Base-by-base conservation (phyloP, 2,113 vertebrate species). In the Globicephala melas region DNA sequence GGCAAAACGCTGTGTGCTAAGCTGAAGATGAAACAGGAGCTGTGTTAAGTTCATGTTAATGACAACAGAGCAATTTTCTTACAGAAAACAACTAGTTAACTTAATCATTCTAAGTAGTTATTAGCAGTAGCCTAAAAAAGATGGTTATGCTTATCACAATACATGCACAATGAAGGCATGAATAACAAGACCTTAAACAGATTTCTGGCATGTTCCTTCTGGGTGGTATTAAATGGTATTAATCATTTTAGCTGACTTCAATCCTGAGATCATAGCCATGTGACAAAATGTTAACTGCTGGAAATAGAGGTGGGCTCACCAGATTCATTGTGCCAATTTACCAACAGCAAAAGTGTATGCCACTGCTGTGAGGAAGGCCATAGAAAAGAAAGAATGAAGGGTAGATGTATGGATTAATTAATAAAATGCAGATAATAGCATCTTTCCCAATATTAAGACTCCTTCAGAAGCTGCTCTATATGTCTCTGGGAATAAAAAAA, bases 371-470 rank as follows among this genome's bases (percentile, higher is more conserved):
- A 93, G 67, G 47, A 85, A 95, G n/a, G 50, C 81, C 33, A 21
- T 77, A 47, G 91, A 96, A 85, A 96, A 87, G 9, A 71, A 83
- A 85, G 91, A 98, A 92, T 97, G 97, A 96, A 97, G 95, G 70
- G 84, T 81, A 97, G 86, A 97, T 95, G 47, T 98, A 95, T 95
- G 95, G 96, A 92, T 98, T 98, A 98, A 98, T 98, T 98, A 98
- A 97, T 94, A 96, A 97, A 97, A 97, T 55, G 65, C 94, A 87
- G 71, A 92, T 97, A 98, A 98, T 81, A 97, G 36, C 95, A 93
- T 87, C 50, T 90, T 96, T 67, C 47, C 80, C 95, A 28, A 95
- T 80, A 89, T 90, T 60, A 62, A 92, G 65, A 91, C 88, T 98
- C 84, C 65, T 83, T 84, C n/a, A 4, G 60, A 92, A 79, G 96